Evolutionary conservation across 1,140 invertebrate genomes (phyloP).

Genomic region (Eueides isabella): DNA sequence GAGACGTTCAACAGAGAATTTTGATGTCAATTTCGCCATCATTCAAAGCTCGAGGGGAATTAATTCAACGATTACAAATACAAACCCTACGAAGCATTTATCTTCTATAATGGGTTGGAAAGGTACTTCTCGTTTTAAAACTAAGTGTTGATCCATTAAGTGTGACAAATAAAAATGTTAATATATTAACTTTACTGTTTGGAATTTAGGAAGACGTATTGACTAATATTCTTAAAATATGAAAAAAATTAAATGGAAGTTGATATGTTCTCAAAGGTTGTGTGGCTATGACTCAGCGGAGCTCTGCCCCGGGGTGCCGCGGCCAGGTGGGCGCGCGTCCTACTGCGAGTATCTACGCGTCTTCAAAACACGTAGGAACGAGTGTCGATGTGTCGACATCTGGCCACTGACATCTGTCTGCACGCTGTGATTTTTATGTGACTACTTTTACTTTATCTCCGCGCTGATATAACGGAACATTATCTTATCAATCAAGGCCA

Average conservation of each 20-base stretch:
- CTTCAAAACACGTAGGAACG: conserved; percentile 50
- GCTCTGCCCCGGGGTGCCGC: conserved; percentile 57
- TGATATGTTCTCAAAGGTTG: conserved; percentile 42
- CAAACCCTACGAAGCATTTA: conserved; percentile 56
- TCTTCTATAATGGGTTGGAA: conserved; percentile 68
- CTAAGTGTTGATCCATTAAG: conserved; percentile 27
- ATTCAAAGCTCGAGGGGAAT: conserved; percentile 74
- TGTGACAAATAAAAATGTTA: conserved; percentile 20
- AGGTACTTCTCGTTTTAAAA: conserved; percentile 18
- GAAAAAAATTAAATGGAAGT: background rate
- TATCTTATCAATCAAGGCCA: conserved; percentile 53
- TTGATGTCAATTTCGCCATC: conserved; percentile 80
- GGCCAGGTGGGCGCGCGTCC: conserved; percentile 53
- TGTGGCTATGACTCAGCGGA: conserved; percentile 46
- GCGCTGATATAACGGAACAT: conserved; percentile 55
- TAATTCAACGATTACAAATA: conserved; percentile 66
- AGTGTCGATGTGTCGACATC: conserved; percentile 48
- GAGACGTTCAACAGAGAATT: conserved; percentile 75
- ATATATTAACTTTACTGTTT: background rate
- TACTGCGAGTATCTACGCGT: conserved; percentile 52
- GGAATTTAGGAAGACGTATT: background rate
- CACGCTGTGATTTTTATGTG: conserved; percentile 68
- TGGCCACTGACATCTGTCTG: conserved; percentile 56
- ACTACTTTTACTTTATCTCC: conserved; percentile 58
- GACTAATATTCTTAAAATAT: background rate